Base-by-base conservation (phyloP, 2,888 invertebrate genomes). In the Melolontha melolontha region DNA sequence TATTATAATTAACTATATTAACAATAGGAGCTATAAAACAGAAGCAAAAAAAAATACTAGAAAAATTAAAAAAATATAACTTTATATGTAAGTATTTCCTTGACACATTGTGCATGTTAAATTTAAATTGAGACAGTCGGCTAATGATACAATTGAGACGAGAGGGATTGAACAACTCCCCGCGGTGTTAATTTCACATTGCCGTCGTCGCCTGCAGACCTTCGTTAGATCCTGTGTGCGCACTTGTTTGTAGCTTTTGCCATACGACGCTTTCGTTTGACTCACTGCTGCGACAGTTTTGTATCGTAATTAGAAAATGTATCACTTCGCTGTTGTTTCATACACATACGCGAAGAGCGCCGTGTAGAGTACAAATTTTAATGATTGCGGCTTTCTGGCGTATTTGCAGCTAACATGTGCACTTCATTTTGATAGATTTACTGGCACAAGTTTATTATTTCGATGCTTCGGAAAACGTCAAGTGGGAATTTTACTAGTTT, bases 231-330 rank as follows among this genome's bases (percentile, higher is more conserved):
- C 39, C 14, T 10, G 22, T 11, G 39, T 5, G 54, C 17, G 54
- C 39, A 39, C 39, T 16, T 54, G 54, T 39, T 11, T 14, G 39
- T 54, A 11, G 54, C 17, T 12, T 10, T 14, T 44, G 42, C 42
- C 42, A 12, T 42, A 2, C 5, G 42, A 1, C 5, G n/a, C 14
- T 42, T 42, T 42, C 5, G 22, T 22, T 22, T 22, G 22, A 22
- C 22, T 22, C 22, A 22, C 22, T 22, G 22, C 22, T 14, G 54
- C 10, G 34, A 54, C 8, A 40, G 54, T 54, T 54, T 40, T 40
- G 39, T 54, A 39, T 54, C 54, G 17, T 54, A 54, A 54, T 54
- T 54, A 54, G 54, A 54, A 54, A 16, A 39, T 39, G 39, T 39
- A n/a, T 40, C 12, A 34, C 14, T 12, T 29, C 22, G n/a, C 34